Evolutionary conservation across 2,113 vertebrate genomes (phyloP), one percentile per base, ranked within the genome.

Genomic region (Triplophysa rosa): DNA sequence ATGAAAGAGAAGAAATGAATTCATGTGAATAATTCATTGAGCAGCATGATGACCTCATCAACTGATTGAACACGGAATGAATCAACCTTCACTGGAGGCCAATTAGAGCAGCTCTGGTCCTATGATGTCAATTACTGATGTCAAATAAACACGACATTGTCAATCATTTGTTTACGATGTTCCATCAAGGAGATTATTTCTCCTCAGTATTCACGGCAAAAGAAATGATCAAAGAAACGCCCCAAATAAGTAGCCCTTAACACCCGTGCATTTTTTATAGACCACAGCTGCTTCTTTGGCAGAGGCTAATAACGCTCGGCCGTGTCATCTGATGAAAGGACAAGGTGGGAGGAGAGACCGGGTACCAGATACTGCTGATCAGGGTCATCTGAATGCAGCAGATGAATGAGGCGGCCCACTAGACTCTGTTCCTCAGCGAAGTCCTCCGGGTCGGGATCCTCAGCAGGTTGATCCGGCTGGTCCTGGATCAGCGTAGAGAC

Each of bases 381-480:
- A 0, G 97, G 97, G 82, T 98, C 97, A 23, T 98, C 97, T 1
- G 98, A 99, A 56, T 89, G 93, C 13, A 99, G 89, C 17, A 99
- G 94, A 78, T 99, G 98, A 86, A 99, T 99, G 87, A 99, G 97
- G 33, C 97, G 92, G 49, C 97, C 97, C 80, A 99, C 97, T 23
- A 99, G 95, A 80, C 97, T 95, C 86, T 99, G 98, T 84, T 99
- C 97, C 81, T 99, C 98, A 16, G 97, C 95, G 90, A 99, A 99
- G 88, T 99, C 98, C 83, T 99, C 98, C 0, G 96, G 97, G 86
- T 99, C 98, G 0, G 96, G 98, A 47, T 99, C 97, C 74, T 99
- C 98, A 0, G 94, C 93, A 1, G 97, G 97, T 69, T 98, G 98
- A 89, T 99, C 98, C 0, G 98, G 98, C 85, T 99, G 98, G 84